Conservation (phyloP, 2,888 invertebrate species). For the Tetanocera ferruginea region DNA sequence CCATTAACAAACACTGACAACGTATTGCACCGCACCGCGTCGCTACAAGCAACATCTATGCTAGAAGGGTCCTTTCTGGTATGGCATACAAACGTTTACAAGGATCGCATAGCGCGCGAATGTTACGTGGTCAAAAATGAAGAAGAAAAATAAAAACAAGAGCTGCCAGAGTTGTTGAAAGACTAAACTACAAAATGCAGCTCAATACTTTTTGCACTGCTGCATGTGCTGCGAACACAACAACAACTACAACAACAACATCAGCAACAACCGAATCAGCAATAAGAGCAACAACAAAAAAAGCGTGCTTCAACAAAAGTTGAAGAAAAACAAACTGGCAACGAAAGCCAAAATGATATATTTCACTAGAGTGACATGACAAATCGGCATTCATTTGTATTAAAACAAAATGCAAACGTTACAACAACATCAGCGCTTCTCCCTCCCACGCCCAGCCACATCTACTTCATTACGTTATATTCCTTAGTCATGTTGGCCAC, state of each 20-base stretch:
- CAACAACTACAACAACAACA: constrained; percentile 9
- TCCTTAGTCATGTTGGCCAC: not conserved
- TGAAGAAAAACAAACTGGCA: constrained; percentile 16
- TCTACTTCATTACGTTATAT: not conserved
- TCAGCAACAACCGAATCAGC: not conserved
- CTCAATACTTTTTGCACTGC: constrained; percentile 5
- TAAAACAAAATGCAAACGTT: constrained; percentile 43
- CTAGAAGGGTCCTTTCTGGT: not conserved
- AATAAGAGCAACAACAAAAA: not conserved
- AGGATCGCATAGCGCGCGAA: not conserved
- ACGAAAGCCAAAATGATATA: constrained; percentile 60
- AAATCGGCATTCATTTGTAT: constrained; percentile 64
- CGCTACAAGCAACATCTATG: not conserved
- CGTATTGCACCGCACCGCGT: constrained; percentile 5
- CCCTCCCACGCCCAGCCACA: not conserved
- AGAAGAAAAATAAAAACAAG: not conserved
- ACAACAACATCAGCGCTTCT: not conserved
- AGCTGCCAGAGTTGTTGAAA: constrained; percentile 30
- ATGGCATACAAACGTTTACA: no score
- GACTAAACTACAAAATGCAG: constrained; percentile 23
- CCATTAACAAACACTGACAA: constrained; percentile 60
- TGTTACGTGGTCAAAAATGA: not conserved
- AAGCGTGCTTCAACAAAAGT: not conserved
- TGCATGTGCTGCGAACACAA: not conserved
- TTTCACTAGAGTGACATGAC: constrained; percentile 63